A percentile compares a stretch with the other conserved stretches of the same genome.
These are phyloP conservation scores for Metallyticus violacea DNA, from an alignment of 2,888 invertebrate genomes.

Conservation along the genomic window DNA sequence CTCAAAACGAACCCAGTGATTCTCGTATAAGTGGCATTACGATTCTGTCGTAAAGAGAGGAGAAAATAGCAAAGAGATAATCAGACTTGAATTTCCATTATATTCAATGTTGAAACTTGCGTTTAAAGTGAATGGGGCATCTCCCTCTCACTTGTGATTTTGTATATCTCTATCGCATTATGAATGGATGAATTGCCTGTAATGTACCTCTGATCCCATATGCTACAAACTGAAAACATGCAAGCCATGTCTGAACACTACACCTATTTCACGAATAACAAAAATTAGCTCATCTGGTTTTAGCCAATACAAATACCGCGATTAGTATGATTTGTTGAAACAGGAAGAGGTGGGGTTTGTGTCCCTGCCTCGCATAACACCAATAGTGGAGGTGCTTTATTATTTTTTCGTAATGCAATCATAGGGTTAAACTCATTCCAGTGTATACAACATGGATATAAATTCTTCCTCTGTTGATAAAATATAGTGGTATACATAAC, in stretches of 20 bases:
- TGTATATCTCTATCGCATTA: background rate
- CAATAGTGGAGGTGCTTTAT: background rate
- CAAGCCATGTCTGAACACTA: background rate
- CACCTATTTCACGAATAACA: background rate
- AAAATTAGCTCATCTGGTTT: background rate
- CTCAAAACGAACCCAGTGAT: no score
- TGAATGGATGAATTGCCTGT: background rate
- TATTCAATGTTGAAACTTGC: no score
- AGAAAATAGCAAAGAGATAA: no score
- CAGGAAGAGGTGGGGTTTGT: background rate
- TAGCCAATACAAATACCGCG: background rate
- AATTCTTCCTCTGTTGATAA: background rate
- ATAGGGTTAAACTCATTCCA: background rate
- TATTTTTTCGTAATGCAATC: background rate
- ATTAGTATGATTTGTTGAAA: background rate
- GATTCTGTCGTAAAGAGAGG: no score
- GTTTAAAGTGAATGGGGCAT: no score
- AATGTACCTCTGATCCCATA: background rate
- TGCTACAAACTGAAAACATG: no score
- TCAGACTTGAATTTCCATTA: no score
- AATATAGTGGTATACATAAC: background rate
- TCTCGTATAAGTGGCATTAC: no score
- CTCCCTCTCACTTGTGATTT: background rate
- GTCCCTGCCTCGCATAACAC: no score
- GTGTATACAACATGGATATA: background rate